Base-by-base conservation (phyloP, 1,140 invertebrate species). In the Chymomyza costata region DNA sequence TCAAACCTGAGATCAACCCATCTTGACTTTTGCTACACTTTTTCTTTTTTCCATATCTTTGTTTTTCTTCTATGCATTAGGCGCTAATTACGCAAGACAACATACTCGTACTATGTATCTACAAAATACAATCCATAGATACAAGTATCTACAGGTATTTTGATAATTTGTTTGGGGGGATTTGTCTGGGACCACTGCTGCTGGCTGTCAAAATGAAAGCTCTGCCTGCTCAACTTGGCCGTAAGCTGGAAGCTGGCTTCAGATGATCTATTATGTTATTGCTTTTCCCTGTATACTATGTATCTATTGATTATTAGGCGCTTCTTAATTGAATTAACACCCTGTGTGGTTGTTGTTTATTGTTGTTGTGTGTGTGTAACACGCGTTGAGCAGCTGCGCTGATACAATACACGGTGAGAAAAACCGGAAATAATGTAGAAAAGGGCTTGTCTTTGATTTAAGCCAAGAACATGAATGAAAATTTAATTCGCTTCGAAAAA, bases 291-390 rank as follows among this genome's bases (percentile, higher is more conserved):
- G 71, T 57, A 78, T 62, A 28, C 10, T 28, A 10, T 6, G 25
- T 10, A 6, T 28, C 10, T 28, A 78, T 78, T 64, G 69, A 54
- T 78, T 78, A 70, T 70, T 78, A 67, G 53, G 28, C 37, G 28
- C 49, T 50, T 80, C 59, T 45, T 78, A 78, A 78, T 78, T 78
- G 31, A 78, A 78, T 78, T 78, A 78, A 80, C 73, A 78, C 73
- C 35, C 44, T 37, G 44, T 11, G 16, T 46, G 44, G n/a, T n/a
- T n/a, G n/a, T n/a, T n/a, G n/a, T n/a, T 47, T 31, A 15, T 56
- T 14, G 43, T 34, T 31, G 41, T 32, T 53, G 38, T 46, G 32
- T 71, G 14, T 38, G 21, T 51, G n/a, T n/a, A n/a, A n/a, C n/a
- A n/a, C n/a, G n/a, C n/a, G n/a, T n/a, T n/a, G n/a, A n/a, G n/a